Evolutionary conservation across 2,888 invertebrate genomes (phyloP).

Genomic region (Luffia ferchaultella): DNA sequence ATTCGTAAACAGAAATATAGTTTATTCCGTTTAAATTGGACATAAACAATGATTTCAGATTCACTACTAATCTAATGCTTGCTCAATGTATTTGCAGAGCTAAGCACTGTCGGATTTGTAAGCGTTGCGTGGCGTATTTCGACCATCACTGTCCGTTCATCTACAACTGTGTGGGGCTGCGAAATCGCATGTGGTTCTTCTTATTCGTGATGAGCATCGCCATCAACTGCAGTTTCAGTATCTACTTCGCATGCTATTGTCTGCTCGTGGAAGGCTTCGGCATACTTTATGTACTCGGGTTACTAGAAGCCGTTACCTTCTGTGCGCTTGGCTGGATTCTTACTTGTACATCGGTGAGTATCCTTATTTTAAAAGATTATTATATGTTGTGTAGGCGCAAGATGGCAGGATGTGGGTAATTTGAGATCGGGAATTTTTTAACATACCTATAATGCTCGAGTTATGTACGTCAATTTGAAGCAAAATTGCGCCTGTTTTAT

Average conservation of each 20-base stretch:
- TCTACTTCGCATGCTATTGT: slow-evolving; percentile 88
- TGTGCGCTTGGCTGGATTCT: slow-evolving; percentile 88
- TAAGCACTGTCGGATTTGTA: slow-evolving; percentile 92
- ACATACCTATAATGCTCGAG: neutral
- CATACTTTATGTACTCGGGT: slow-evolving; percentile 82
- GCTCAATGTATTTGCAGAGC: slow-evolving; percentile 65
- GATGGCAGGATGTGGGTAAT: neutral
- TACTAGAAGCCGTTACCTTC: slow-evolving; percentile 84
- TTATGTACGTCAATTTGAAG: no score
- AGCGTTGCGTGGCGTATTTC: slow-evolving; percentile 87
- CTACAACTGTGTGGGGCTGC: slow-evolving; percentile 92
- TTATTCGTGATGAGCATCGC: slow-evolving; percentile 88
- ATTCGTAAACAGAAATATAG: no score
- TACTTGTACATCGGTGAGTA: slow-evolving; percentile 84
- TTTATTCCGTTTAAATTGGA: no score
- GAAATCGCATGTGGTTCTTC: slow-evolving; percentile 94
- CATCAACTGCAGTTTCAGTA: slow-evolving; percentile 86
- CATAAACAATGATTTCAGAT: no score
- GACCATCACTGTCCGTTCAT: slow-evolving; percentile 97
- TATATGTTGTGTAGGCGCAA: slow-evolving; percentile 71
- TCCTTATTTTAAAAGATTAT: slow-evolving; percentile 22
- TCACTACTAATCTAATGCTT: no score
- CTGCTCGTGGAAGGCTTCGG: slow-evolving; percentile 87
- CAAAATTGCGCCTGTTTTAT: no score
- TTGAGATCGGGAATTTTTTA: neutral